Conservation (phyloP, 2,888 invertebrate species). For the Melanostoma scalare region DNA sequence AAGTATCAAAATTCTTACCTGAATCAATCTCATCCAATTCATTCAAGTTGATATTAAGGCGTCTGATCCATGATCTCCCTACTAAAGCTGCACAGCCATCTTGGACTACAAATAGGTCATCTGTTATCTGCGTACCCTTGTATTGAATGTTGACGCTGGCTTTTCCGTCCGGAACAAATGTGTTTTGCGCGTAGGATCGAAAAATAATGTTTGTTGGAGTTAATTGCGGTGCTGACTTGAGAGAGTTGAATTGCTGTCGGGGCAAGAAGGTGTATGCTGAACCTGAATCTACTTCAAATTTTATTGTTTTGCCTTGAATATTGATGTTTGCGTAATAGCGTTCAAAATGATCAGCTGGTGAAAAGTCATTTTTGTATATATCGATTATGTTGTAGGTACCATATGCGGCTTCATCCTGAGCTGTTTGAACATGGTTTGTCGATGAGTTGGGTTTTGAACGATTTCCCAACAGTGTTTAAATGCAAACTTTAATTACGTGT, state of each 20-base stretch:
- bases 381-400: slow-evolving; percentile 16
- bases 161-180: slow-evolving; percentile 11
- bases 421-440: slow-evolving; percentile 1
- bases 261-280: slow-evolving; percentile 5
- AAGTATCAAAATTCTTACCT: slow-evolving; percentile 22
- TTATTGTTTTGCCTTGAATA: slow-evolving; percentile 19
- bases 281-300: slow-evolving; percentile 16
- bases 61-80: slow-evolving; percentile 23
- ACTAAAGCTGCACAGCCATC: slow-evolving; percentile 20
- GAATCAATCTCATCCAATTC: slow-evolving; percentile 14
- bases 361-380: slow-evolving; percentile 2
- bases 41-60: slow-evolving; percentile 29
- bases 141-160: slow-evolving; percentile 10
- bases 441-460: slow-evolving; percentile 3
- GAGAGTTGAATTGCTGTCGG: slow-evolving; percentile 2
- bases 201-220: slow-evolving; percentile 1
- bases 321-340: slow-evolving; percentile 8
- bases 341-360: neutral
- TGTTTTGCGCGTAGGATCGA: neutral
- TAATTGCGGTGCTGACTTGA: slow-evolving; percentile 4
- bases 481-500: slow-evolving; percentile 1
- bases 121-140: neutral
- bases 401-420: neutral
- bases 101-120: slow-evolving; percentile 24
- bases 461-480: slow-evolving; percentile 1